phyloP scores from a whole-genome alignment of 2,888 invertebrate genomes.

The Ochropacha duplaris region DNA sequence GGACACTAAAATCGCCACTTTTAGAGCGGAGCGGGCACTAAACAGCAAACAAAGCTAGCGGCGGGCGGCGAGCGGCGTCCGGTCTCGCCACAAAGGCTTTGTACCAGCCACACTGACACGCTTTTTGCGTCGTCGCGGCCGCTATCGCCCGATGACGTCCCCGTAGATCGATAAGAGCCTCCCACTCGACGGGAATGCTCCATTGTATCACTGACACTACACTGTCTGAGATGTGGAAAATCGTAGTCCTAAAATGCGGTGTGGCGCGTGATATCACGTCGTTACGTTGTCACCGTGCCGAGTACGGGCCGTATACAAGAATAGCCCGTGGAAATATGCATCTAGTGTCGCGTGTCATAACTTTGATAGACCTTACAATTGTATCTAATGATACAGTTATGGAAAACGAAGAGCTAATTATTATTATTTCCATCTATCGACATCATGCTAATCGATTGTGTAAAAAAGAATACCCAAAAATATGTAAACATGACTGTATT shows the following conservation, averaged over 20 bases:
- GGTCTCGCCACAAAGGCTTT: constrained; percentile 77
- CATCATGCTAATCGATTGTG: neutral
- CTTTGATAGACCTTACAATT: neutral
- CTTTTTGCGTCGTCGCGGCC: constrained; percentile 76
- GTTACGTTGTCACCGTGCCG: constrained; percentile 33
- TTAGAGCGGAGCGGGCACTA: constrained; percentile 68
- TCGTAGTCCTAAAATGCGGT: constrained; percentile 68
- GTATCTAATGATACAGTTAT: neutral
- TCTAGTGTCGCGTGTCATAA: neutral
- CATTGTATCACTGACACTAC: constrained; percentile 78
- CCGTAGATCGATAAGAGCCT: constrained; percentile 81
- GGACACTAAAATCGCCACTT: constrained; percentile 72
- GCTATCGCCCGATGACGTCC: constrained; percentile 81
- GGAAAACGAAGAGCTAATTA: neutral
- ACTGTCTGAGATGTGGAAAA: constrained; percentile 78
- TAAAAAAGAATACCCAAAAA: neutral
- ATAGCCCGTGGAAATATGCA: constrained; percentile 6
- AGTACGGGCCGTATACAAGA: neutral
- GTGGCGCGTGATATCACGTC: constrained; percentile 46
- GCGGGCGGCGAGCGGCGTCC: constrained; percentile 75
- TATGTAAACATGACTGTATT: neutral
- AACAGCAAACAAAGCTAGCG: constrained; percentile 76
- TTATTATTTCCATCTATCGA: neutral
- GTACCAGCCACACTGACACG: constrained; percentile 78
- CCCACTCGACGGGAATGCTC: constrained; percentile 77